A percentile compares a stretch with the other conserved stretches of the same genome.
phyloP scores from a whole-genome alignment of 2,888 invertebrate genomes.

The Diogma glabrata region DNA sequence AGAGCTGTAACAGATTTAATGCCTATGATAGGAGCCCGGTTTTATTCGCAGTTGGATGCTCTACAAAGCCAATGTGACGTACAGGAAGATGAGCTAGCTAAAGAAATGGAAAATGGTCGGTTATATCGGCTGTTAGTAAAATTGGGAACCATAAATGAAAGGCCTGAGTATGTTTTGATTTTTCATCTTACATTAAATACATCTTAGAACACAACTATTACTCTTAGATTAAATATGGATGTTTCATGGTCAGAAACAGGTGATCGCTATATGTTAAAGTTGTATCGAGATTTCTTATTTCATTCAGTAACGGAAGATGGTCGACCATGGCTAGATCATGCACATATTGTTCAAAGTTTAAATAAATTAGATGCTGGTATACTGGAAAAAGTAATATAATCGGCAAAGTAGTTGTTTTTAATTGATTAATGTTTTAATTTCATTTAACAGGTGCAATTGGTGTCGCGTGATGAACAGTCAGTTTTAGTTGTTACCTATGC shows the following conservation, averaged over 20 bases:
- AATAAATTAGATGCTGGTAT: slow-evolving; percentile 85
- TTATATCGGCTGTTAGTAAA: slow-evolving; percentile 84
- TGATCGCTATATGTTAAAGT: slow-evolving; percentile 93
- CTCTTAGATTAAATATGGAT: slow-evolving; percentile 76
- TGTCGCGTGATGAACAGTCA: slow-evolving; percentile 94
- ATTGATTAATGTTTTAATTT: slow-evolving; percentile 10
- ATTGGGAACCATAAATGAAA: slow-evolving; percentile 86
- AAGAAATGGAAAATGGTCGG: slow-evolving; percentile 91
- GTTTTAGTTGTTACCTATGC: slow-evolving; percentile 90
- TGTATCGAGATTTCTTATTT: slow-evolving; percentile 95
- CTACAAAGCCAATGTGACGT: slow-evolving; percentile 78
- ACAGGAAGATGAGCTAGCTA: slow-evolving; percentile 79
- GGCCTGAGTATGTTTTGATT: slow-evolving; percentile 71
- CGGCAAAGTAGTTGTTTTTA: slow-evolving; percentile 9
- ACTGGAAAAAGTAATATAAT: slow-evolving; percentile 52
- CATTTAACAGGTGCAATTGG: slow-evolving; percentile 69
- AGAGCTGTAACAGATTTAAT: slow-evolving; percentile 90
- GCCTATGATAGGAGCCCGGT: slow-evolving; percentile 98
- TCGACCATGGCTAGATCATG: slow-evolving; percentile 91
- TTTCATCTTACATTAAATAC: neutral
- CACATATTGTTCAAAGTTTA: slow-evolving; percentile 85
- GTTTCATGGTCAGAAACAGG: slow-evolving; percentile 96
- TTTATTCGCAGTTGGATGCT: slow-evolving; percentile 91
- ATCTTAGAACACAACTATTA: neutral
- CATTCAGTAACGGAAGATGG: slow-evolving; percentile 91